These are phyloP conservation scores for Papilio elwesi DNA, from an alignment of 2,888 invertebrate genomes.

Conservation along the genomic window DNA sequence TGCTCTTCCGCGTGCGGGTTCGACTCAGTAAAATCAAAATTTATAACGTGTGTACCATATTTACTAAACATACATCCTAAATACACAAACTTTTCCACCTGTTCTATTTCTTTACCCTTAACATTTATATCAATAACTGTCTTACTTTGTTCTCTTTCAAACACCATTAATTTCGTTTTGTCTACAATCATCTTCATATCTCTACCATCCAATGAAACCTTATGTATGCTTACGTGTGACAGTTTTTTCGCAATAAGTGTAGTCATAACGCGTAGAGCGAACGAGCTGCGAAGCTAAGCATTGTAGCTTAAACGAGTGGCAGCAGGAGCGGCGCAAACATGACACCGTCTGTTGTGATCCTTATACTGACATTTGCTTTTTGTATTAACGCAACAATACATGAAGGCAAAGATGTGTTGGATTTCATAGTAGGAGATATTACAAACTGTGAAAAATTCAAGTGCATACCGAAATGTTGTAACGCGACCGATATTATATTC, in stretches of 20 bases:
- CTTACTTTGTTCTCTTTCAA: too few species aligned
- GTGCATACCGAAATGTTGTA: constrained; percentile 36
- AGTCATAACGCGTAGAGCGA: background rate
- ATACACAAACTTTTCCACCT: too few species aligned
- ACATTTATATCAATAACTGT: too few species aligned
- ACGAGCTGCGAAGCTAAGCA: constrained; percentile 6
- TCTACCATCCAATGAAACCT: too few species aligned
- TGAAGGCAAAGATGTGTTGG: background rate
- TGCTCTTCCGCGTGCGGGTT: too few species aligned
- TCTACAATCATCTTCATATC: too few species aligned
- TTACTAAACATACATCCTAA: too few species aligned
- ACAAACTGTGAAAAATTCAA: constrained; percentile 10
- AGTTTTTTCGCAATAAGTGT: background rate
- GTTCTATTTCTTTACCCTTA: too few species aligned
- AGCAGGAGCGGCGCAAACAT: constrained; percentile 27
- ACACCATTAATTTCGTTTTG: too few species aligned
- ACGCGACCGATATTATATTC: constrained; percentile 14
- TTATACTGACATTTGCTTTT: background rate
- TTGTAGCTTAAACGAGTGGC: constrained; percentile 12
- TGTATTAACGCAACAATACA: constrained; percentile 9
- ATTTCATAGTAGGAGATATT: constrained; percentile 8
- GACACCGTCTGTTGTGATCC: constrained; percentile 1
- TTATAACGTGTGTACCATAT: too few species aligned
- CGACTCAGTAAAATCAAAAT: too few species aligned
- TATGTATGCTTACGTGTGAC: background rate